A percentile compares a stretch with the other conserved stretches of the same genome.
Evolutionary conservation across 2,797 vertebrate species (phyloP).

Genomic region (Ara ararauna): DNA sequence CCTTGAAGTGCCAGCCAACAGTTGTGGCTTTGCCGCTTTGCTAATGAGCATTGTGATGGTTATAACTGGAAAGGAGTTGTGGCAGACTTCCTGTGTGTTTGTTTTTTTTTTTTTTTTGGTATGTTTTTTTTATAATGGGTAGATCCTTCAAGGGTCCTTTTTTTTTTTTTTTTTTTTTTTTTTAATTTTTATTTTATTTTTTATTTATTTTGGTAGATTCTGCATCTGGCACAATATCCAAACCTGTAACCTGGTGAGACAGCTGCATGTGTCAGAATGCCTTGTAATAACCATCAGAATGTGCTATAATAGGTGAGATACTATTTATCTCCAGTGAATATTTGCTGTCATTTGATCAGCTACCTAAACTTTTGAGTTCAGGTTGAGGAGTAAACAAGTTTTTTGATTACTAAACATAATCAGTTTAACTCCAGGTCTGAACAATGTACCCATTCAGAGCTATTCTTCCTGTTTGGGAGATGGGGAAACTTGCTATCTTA

Average conservation of each 20-base stretch:
- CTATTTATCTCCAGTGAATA: background rate
- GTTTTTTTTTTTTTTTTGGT: background rate
- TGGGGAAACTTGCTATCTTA: constrained; percentile 23
- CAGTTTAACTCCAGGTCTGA: constrained; percentile 58
- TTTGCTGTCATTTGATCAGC: background rate
- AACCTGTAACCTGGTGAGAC: background rate
- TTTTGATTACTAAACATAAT: background rate
- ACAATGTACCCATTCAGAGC: constrained; percentile 33
- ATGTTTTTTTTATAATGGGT: background rate
- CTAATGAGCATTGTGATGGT: constrained; percentile 21
- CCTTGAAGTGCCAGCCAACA: background rate
- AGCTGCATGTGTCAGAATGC: background rate
- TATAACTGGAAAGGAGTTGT: background rate
- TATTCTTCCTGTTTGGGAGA: constrained; percentile 33
- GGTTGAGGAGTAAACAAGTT: background rate
- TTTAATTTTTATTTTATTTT: background rate
- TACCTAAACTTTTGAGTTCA: background rate
- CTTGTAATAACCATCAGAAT: constrained; percentile 18
- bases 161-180: background rate
- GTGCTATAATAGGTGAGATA: background rate
- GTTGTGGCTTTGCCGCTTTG: background rate
- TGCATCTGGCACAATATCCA: constrained; percentile 40
- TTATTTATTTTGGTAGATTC: background rate
- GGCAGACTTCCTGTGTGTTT: background rate
- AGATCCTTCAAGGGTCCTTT: constrained; percentile 22